A percentile compares a stretch with the other conserved stretches of the same genome.
Conservation (phyloP, 2,888 invertebrate genomes). For the Cerastis rubricosa region DNA sequence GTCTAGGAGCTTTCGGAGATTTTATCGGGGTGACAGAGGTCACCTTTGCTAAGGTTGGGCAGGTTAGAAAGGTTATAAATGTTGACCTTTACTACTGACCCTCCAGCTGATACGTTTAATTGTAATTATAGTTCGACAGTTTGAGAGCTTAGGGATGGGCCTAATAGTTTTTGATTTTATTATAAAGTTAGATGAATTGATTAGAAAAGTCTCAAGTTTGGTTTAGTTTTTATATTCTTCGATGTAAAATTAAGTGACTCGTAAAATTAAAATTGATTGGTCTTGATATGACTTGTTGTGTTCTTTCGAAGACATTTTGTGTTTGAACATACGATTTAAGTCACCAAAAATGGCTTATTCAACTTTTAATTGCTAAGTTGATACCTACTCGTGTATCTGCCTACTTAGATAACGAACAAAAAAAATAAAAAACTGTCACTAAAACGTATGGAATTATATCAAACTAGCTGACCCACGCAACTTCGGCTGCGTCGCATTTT, state of each 20-base stretch:
- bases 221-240: background rate
- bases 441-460: background rate
- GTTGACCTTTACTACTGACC: constrained; percentile 39
- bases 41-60: constrained; percentile 54
- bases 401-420: background rate
- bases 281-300: background rate
- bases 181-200: background rate
- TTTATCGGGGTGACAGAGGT: constrained; percentile 45
- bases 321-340: background rate
- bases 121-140: constrained; percentile 25
- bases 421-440: constrained; percentile 13
- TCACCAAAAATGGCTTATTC: background rate
- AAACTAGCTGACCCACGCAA: too few species aligned
- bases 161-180: background rate
- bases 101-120: constrained; percentile 12
- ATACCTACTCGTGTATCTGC: background rate
- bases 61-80: constrained; percentile 39
- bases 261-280: background rate
- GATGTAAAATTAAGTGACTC: background rate
- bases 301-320: background rate
- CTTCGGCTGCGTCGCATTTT: too few species aligned
- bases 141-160: background rate
- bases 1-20: too few species aligned
- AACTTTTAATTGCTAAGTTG: background rate
- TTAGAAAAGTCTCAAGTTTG: background rate